phyloP scores from a whole-genome alignment of 2,888 invertebrate genomes.

The Neoaliturus tenellus region DNA sequence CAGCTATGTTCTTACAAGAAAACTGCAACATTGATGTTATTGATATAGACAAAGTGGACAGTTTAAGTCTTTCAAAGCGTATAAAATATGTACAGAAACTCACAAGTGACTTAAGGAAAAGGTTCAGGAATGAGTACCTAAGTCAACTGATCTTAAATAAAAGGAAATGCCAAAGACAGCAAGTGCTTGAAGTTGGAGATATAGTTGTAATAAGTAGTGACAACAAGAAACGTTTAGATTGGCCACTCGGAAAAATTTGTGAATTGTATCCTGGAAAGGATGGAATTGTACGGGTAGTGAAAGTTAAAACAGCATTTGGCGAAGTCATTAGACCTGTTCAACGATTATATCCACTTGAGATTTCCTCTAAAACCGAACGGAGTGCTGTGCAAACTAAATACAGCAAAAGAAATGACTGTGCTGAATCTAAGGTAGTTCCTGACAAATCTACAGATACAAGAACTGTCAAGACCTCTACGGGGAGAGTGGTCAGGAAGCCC shows the following conservation, averaged over 20 bases:
- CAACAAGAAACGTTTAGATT: slow-evolving; percentile 33
- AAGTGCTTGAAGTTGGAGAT: slow-evolving; percentile 25
- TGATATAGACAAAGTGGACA: slow-evolving; percentile 41
- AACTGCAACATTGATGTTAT: not conserved
- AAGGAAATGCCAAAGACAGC: not conserved
- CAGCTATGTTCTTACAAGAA: slow-evolving; percentile 28
- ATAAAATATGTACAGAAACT: not conserved
- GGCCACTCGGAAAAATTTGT: slow-evolving; percentile 27
- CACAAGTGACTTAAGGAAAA: not conserved
- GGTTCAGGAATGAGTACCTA: slow-evolving; percentile 6
- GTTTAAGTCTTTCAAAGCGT: not conserved
- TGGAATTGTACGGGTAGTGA: not conserved
- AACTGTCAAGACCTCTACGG: too few species aligned
- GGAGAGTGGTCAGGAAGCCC: too few species aligned
- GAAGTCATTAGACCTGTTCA: not conserved
- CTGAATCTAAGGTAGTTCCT: too few species aligned
- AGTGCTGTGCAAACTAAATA: too few species aligned
- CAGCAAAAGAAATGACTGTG: too few species aligned
- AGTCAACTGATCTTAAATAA: not conserved
- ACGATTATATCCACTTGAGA: not conserved
- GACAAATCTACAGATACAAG: too few species aligned
- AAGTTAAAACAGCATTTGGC: not conserved
- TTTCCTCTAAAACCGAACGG: too few species aligned
- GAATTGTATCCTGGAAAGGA: slow-evolving; percentile 42
- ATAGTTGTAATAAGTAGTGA: slow-evolving; percentile 52